Percentiles rank a stretch among this genome's conserved stretches.
Evolutionary conservation across 2,113 vertebrate genomes (phyloP).

Genomic region (Chitala chitala): DNA sequence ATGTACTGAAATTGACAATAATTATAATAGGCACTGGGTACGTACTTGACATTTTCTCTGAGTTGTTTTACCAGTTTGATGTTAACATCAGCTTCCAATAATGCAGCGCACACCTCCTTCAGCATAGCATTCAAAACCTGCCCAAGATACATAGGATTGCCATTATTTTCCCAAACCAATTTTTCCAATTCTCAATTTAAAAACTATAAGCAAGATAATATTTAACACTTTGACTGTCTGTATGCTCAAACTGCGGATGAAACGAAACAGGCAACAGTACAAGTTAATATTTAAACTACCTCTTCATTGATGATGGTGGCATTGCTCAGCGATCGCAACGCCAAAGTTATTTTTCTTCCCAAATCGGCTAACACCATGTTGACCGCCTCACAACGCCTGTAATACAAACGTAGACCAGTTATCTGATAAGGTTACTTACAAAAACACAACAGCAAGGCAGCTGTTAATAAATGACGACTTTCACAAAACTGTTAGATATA

Average conservation of each 20-base stretch:
- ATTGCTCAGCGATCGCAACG: constrained; percentile 94
- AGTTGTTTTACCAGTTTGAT: constrained; percentile 96
- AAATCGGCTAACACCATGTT: constrained; percentile 96
- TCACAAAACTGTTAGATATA: not conserved
- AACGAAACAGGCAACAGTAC: not conserved
- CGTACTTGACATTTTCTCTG: constrained; percentile 95
- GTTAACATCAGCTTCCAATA: constrained; percentile 97
- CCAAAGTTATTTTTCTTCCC: constrained; percentile 96
- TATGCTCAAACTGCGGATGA: not conserved
- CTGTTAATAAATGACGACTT: not conserved
- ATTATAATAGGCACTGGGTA: constrained; percentile 32
- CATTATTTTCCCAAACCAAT: no score
- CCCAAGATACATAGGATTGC: constrained; percentile 35
- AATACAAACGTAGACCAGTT: not conserved
- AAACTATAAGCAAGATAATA: no score
- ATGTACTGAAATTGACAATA: not conserved
- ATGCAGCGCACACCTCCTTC: constrained; percentile 95
- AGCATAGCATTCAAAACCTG: constrained; percentile 98
- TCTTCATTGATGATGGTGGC: constrained; percentile 99
- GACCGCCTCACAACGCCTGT: constrained; percentile 39
- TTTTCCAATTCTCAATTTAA: no score
- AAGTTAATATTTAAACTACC: constrained; percentile 54
- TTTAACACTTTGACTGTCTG: not conserved
- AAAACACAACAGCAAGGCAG: constrained; percentile 5
- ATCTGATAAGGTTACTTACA: not conserved